These are phyloP conservation scores for Augochlorella aurata DNA, from an alignment of 2,888 invertebrate genomes.

Conservation along the genomic window DNA sequence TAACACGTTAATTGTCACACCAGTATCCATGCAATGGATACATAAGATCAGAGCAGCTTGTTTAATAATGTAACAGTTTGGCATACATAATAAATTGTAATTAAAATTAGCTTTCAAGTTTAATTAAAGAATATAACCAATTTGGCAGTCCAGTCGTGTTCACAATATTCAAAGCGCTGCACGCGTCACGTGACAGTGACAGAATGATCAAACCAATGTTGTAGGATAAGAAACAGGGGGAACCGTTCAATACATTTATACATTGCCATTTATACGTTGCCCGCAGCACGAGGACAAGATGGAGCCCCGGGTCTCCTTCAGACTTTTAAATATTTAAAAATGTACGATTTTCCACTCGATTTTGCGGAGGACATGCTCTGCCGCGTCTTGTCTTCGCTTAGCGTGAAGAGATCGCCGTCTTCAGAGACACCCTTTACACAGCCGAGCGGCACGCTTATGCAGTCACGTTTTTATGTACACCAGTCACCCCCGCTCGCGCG, in stretches of 20 bases:
- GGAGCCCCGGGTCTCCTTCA: not conserved
- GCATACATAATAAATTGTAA: no score
- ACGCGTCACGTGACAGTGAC: not conserved
- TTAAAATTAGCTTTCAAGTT: no score
- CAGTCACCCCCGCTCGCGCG: conserved; percentile 7
- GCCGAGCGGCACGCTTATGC: conserved; percentile 21
- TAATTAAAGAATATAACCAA: no score
- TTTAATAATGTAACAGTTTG: no score
- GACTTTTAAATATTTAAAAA: not conserved
- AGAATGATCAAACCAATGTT: not conserved
- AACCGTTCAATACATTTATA: not conserved
- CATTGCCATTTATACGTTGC: not conserved
- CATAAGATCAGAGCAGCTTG: no score
- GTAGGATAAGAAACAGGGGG: not conserved
- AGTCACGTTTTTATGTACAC: conserved; percentile 33
- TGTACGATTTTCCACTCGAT: not conserved
- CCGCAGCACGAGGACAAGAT: not conserved
- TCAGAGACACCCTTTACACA: conserved; percentile 8
- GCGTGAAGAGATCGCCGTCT: not conserved
- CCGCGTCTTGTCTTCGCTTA: not conserved
- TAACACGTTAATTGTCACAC: no score
- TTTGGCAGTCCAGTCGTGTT: no score
- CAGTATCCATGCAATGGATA: no score
- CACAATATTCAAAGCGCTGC: no score
- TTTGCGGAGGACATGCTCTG: not conserved